Evolutionary conservation across 2,888 invertebrate species (phyloP), one percentile per base, ranked within the genome.

Genomic region (Euproctis similis): DNA sequence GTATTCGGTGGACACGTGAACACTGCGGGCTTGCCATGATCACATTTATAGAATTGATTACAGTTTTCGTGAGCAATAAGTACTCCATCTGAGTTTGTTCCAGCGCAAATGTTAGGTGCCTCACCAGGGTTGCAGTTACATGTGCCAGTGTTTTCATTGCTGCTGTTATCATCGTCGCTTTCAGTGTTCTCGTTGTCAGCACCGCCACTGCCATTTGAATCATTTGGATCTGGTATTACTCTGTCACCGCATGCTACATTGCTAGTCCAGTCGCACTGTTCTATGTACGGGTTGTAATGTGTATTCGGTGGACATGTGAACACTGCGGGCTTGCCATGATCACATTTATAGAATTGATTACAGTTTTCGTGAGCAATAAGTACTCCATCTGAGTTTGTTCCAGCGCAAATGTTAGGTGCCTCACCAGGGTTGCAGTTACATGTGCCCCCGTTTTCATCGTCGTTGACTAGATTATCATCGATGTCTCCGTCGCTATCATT

Each of bases 341-440:
- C 23, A 19, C 67, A 67, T 2, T 34, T 28, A 28, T 66, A 67
- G 28, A 55, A 69, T 20, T 65, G 41, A 24, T 61, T 50, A 26
- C 68, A 67, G 19, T 60, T 53, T 30, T 66, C 61, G 22, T 66
- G 61, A 2, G 61, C 62, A 0, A 66, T 36, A 0, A 65, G 28
- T 2, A 40, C 21, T 6, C 59, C 52, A 1, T 58, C 56, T 0
- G 61, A 59, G n/a, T 36, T 39, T 1, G 44, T 39, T 10, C 35
- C 39, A 1, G 54, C 50, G 12, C 68, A 68, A 8, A 59, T 55
- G 0, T 32, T 24, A 1, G 51, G 46, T 0, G 64, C 65, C 36
- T 62, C 45, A 2, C 32, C 43, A 0, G 61, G 62, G 8, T 61
- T 32, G 16, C 42, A 19, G 8, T 19, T 19, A 8, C 19, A 19